These are phyloP conservation scores for Thunnus maccoyii DNA, from an alignment of 2,113 vertebrate species.

Conservation along the genomic window DNA sequence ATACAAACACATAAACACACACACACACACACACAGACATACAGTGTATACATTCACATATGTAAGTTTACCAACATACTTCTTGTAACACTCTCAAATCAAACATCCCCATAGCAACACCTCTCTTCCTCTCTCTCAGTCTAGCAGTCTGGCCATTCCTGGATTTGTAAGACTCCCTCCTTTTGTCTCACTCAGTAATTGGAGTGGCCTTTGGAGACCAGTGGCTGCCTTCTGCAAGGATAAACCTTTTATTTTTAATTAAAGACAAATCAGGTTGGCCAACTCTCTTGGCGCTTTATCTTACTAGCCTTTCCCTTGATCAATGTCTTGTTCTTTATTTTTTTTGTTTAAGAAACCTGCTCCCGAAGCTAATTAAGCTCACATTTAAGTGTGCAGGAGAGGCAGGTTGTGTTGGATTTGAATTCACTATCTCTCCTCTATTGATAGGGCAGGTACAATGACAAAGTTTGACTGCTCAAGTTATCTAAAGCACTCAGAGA, in stretches of 20 bases:
- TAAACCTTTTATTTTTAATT: slow-evolving; percentile 78
- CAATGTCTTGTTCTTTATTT: slow-evolving; percentile 63
- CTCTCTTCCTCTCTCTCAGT: not conserved
- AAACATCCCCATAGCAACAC: not conserved
- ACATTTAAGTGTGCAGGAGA: slow-evolving; percentile 15
- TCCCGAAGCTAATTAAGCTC: slow-evolving; percentile 65
- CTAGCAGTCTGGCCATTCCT: slow-evolving; percentile 11
- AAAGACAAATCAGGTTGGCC: slow-evolving; percentile 69
- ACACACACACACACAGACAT: too few relatives aligned
- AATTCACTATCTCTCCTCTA: slow-evolving; percentile 27
- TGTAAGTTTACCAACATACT: not conserved
- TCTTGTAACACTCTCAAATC: not conserved
- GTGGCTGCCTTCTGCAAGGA: slow-evolving; percentile 53
- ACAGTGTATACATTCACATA: not conserved
- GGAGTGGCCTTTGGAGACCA: slow-evolving; percentile 61
- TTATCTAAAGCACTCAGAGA: slow-evolving; percentile 10
- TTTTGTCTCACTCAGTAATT: slow-evolving; percentile 69
- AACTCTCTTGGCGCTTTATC: slow-evolving; percentile 44
- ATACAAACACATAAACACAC: not conserved
- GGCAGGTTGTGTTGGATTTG: slow-evolving; percentile 32
- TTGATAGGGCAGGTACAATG: slow-evolving; percentile 35
- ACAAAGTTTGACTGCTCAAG: slow-evolving; percentile 39
- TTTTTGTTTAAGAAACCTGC: slow-evolving; percentile 68
- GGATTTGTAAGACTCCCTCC: slow-evolving; percentile 20
- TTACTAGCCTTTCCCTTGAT: slow-evolving; percentile 60